Conservation (phyloP, 2,888 invertebrate genomes). For the Dasysyrphus albostriatus region DNA sequence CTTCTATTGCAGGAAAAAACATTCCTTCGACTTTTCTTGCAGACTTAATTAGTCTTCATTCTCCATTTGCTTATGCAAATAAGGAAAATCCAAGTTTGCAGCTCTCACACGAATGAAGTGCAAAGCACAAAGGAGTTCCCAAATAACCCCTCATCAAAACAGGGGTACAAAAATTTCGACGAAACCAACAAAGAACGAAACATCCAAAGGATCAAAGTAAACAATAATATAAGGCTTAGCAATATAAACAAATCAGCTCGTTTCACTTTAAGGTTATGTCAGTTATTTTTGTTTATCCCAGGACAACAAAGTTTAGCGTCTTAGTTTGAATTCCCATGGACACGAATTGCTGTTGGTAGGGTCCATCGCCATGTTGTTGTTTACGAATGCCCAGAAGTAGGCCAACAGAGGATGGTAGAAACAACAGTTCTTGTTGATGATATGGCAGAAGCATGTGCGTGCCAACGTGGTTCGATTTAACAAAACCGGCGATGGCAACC, state of each 20-base stretch:
- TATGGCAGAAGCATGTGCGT: slow-evolving; percentile 63
- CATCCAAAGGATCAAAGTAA: slow-evolving; percentile 38
- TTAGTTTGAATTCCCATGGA: slow-evolving; percentile 64
- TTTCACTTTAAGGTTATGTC: slow-evolving; percentile 58
- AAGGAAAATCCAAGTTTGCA: slow-evolving; percentile 12
- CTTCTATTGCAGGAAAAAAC: not conserved
- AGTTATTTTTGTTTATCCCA: slow-evolving; percentile 60
- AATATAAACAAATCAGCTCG: slow-evolving; percentile 67
- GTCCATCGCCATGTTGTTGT: slow-evolving; percentile 71
- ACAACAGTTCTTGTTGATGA: slow-evolving; percentile 63
- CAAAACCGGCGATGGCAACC: slow-evolving; percentile 74
- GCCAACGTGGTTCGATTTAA: slow-evolving; percentile 75
- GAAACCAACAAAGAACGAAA: slow-evolving; percentile 54
- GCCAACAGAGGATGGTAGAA: slow-evolving; percentile 68
- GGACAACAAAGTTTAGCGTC: slow-evolving; percentile 69
- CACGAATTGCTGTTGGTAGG: slow-evolving; percentile 63
- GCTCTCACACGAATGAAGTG: slow-evolving; percentile 42
- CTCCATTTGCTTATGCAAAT: slow-evolving; percentile 64
- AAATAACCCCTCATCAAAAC: slow-evolving; percentile 39
- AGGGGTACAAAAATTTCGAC: slow-evolving; percentile 47
- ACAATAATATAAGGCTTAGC: slow-evolving; percentile 15
- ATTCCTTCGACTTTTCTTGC: slow-evolving; percentile 27
- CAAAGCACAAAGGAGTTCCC: not conserved
- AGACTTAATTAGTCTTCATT: slow-evolving; percentile 4
- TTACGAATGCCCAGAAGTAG: slow-evolving; percentile 72